Conservation (phyloP, 2,888 invertebrate genomes). For the Dolichomitus sp. region DNA sequence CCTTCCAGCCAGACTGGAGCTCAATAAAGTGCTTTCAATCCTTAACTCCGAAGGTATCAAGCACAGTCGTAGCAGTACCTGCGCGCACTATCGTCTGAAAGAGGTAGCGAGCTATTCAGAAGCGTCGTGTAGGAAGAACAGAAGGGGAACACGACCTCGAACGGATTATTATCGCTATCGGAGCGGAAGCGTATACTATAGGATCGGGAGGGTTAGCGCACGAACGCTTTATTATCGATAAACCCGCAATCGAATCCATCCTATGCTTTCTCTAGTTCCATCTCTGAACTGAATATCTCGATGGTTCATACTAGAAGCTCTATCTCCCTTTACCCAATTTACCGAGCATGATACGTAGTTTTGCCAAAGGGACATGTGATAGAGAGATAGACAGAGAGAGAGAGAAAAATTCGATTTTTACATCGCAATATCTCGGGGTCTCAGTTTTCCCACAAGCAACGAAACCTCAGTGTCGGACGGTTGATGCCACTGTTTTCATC, state of each 20-base stretch:
- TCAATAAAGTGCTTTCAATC: constrained; percentile 55
- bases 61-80: not conserved
- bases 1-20: constrained; percentile 17
- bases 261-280: constrained; percentile 21
- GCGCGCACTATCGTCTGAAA: constrained; percentile 8
- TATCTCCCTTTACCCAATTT: constrained; percentile 4
- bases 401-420: constrained; percentile 30
- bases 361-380: not conserved
- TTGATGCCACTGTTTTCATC: constrained; percentile 23
- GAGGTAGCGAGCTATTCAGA: constrained; percentile 5
- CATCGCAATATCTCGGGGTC: not conserved
- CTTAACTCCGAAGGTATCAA: constrained; percentile 12
- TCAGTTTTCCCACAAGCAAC: not conserved
- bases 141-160: constrained; percentile 33
- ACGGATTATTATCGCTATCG: constrained; percentile 53
- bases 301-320: constrained; percentile 17
- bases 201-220: constrained; percentile 26
- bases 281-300: constrained; percentile 6
- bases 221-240: constrained; percentile 55
- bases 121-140: constrained; percentile 7
- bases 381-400: not conserved
- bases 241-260: constrained; percentile 32
- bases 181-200: constrained; percentile 7
- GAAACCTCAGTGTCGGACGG: not conserved
- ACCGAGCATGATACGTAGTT: constrained; percentile 22